Evolutionary conservation across 2,797 vertebrate genomes (phyloP).

Genomic region (Clangula hyemalis): DNA sequence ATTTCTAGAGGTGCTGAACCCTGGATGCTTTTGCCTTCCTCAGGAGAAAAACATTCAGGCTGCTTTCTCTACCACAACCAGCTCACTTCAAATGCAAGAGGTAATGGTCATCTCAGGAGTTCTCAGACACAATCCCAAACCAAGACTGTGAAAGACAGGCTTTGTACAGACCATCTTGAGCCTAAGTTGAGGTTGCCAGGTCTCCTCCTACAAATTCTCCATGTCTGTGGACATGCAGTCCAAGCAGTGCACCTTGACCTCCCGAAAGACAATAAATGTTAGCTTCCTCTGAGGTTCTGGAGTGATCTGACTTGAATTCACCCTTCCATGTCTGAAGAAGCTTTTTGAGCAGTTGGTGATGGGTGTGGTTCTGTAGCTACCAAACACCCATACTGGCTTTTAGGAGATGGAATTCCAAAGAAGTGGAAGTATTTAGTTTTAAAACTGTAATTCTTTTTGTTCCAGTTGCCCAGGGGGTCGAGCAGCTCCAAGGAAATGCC

Average conservation of each 20-base stretch:
- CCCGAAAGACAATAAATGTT: fast-evolving
- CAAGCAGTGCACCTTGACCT: not conserved
- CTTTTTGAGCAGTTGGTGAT: fast-evolving
- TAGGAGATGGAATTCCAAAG: not conserved
- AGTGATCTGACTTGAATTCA: too few species aligned
- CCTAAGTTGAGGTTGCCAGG: not conserved
- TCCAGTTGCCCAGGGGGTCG: conserved; percentile 81
- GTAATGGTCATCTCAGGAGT: fast-evolving
- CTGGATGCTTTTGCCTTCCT: not conserved
- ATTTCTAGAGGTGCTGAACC: not conserved
- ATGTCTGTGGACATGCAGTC: not conserved
- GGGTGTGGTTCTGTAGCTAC: not conserved
- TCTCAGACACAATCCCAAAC: not conserved
- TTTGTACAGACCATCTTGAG: not conserved
- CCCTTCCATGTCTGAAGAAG: not conserved
- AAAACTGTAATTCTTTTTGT: not conserved
- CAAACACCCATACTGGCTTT: fast-evolving
- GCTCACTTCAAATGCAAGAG: not conserved
- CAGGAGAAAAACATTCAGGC: not conserved
- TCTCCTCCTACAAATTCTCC: not conserved
- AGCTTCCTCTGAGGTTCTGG: not conserved
- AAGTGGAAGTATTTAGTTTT: not conserved
- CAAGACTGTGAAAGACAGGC: not conserved
- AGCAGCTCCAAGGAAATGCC: conserved; percentile 81
- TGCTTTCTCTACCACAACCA: not conserved